Base-by-base conservation (phyloP, 2,888 invertebrate species). In the Charanyca ferruginea region DNA sequence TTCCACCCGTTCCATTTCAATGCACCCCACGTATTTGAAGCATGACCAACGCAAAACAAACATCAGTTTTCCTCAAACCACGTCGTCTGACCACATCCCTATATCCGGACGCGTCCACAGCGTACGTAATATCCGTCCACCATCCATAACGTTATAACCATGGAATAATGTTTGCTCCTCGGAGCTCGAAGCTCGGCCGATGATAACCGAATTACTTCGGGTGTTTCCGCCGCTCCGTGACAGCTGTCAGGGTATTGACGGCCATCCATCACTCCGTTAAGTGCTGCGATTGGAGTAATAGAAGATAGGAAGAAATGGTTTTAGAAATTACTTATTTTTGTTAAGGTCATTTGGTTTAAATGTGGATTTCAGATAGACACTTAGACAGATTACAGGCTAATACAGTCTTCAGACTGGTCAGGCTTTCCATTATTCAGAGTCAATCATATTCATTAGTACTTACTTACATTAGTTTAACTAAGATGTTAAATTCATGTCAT, bases 111-210 rank as follows among this genome's bases (percentile, higher is more conserved):
- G 41, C 49, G 54, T 62, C 54, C 65, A 67, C 64, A 57, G 73
- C 65, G 64, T 67, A 64, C 63, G 75, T 78, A 84, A 85, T 85
- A 81, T 85, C 85, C 85, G 84, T 41, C 54, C 44, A 52, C 73
- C 80, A 73, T 79, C 77, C 76, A 78, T 75, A 79, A 79, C 80
- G 53, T 55, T 47, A 57, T 63, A 66, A 81, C 77, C 68, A 75
- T 79, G 77, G 66, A 57, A 51, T 64, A 55, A 55, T 81, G 81
- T 86, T 83, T 83, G 82, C 81, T 35, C 38, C 41, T 28, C 32
- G 32, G 9, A 44, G 22, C 58, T 48, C 68, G 64, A 42, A 65
- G 61, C 65, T 65, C 54, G 51, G 51, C 63, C 62, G 68, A 60
- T 53, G 38, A 75, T 59, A 73, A 67, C 77, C 77, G 77, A 75